Conservation (phyloP, 1,140 invertebrate genomes). For the Drosophila kepulauana region DNA sequence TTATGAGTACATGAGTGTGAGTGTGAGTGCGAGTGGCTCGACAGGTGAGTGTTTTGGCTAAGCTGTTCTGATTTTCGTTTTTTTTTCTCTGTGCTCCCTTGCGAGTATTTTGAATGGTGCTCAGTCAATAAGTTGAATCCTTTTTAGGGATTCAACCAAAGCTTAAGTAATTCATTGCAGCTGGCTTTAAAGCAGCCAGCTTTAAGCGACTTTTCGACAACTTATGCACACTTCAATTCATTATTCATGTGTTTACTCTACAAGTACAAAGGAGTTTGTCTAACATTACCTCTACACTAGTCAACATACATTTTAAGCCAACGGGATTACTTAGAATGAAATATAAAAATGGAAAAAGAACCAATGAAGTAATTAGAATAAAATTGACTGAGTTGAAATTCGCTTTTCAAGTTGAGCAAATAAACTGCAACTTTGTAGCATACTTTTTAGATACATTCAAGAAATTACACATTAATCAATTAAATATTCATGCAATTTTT, state of each 20-base stretch:
- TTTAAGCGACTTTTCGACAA: conserved; percentile 1
- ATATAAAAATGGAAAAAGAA: too few relatives aligned
- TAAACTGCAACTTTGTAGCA: background rate
- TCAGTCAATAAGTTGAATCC: conserved; percentile 44
- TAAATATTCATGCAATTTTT: conserved; percentile 1
- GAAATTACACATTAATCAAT: background rate
- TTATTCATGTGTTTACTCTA: conserved; percentile 21
- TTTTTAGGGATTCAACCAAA: conserved; percentile 11
- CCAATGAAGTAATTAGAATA: too few relatives aligned
- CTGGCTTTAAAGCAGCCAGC: conserved; percentile 13
- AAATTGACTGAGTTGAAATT: too few relatives aligned
- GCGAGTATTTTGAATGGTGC: conserved; percentile 19
- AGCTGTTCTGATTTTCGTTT: conserved; percentile 41
- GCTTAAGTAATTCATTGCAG: conserved; percentile 20
- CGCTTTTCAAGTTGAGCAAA: background rate
- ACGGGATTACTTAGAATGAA: too few relatives aligned
- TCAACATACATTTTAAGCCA: too few relatives aligned
- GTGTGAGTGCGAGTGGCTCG: conserved; percentile 25
- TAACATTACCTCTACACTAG: background rate
- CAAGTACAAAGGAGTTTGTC: conserved; percentile 2
- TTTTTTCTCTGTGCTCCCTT: background rate
- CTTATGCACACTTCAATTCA: conserved; percentile 24
- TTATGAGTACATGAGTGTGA: conserved; percentile 28
- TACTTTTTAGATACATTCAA: background rate
- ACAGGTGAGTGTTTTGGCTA: conserved; percentile 52